Conservation (phyloP, 2,888 invertebrate species). For the Anticlea derivata region DNA sequence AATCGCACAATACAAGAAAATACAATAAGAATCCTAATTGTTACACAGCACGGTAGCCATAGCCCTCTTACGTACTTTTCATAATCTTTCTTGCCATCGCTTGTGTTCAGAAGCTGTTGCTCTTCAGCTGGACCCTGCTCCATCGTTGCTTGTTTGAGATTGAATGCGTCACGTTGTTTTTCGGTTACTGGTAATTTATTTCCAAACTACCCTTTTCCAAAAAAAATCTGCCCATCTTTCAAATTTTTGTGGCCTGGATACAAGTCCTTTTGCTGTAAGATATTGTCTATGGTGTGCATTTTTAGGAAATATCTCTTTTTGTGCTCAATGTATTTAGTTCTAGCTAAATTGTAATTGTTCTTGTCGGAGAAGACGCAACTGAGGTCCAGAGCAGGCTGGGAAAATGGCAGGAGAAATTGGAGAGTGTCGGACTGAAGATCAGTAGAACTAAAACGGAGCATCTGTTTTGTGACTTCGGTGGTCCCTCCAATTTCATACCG, state of each 20-base stretch:
- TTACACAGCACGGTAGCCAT: too few species aligned
- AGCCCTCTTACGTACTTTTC: conserved; percentile 29
- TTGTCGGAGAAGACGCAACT: too few species aligned
- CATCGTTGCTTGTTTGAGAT: conserved; percentile 36
- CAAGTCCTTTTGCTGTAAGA: neutral
- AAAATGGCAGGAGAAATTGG: too few species aligned
- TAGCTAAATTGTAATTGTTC: too few species aligned
- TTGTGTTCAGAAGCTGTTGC: conserved; percentile 22
- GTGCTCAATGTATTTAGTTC: too few species aligned
- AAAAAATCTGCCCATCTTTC: neutral
- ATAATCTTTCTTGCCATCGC: conserved; percentile 24
- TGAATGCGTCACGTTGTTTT: conserved; percentile 12
- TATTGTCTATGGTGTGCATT: conserved; percentile 19
- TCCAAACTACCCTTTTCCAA: conserved; percentile 3
- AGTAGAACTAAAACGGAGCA: too few species aligned
- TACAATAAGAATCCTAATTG: too few species aligned
- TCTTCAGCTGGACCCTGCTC: conserved; percentile 26
- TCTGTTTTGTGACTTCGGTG: too few species aligned
- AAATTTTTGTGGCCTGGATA: neutral
- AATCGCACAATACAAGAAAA: too few species aligned
- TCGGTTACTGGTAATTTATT: neutral
- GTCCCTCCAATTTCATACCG: too few species aligned
- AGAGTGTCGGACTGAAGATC: too few species aligned
- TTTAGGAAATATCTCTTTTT: neutral
- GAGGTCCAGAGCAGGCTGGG: too few species aligned